Base-by-base conservation (phyloP, 2,113 vertebrate genomes). In the Sardina pilchardus region DNA sequence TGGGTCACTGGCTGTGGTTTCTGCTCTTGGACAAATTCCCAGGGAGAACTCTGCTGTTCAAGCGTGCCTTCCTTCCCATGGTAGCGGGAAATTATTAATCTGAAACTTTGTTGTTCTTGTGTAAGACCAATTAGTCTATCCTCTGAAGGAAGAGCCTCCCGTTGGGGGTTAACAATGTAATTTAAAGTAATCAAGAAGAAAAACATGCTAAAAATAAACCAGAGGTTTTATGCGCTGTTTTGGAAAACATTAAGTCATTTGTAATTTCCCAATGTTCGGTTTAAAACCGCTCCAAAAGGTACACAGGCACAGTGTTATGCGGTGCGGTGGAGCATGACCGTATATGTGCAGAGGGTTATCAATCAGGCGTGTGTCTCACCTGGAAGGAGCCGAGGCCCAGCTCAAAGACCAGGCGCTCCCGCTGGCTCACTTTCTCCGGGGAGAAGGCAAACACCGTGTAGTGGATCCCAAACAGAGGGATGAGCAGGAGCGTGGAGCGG, bases 391-490 rank as follows among this genome's bases (percentile, higher is more conserved):
- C 98, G 42, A 99, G 96, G 82, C 98, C 98, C 91, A 99, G 90
- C 85, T 99, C 98, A 89, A 99, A 99, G 81, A 99, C 97, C 53
- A 99, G 96, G 43, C 98, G 94, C 93, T 99, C 98, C 88, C 96
- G 88, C 93, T 98, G 97, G 93, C 98, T 99, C 93, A 99, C 97
- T 0, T 98, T 97, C 93, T 99, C 98, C 0, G 98, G 98, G 30
- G 98, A 99, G 93, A 99, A 99, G 91, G 98, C 98, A 42, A 99
- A 99, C 67, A 99, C 97, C 0, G 98, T 99, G 96, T 99, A 99
- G 94, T 99, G 98, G 92, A 99, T 99, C 87, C 98, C 98, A 45
- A 99, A 99, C 63, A 99, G 92, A 0, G 98, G 98, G 90, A 99
- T 99, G 90, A 99, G 97, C 89, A 99, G 95, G 84, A 99, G 95